A percentile compares a stretch with the other conserved stretches of the same genome.
Conservation (phyloP, 1,140 invertebrate genomes). For the Nephila pilipes region DNA sequence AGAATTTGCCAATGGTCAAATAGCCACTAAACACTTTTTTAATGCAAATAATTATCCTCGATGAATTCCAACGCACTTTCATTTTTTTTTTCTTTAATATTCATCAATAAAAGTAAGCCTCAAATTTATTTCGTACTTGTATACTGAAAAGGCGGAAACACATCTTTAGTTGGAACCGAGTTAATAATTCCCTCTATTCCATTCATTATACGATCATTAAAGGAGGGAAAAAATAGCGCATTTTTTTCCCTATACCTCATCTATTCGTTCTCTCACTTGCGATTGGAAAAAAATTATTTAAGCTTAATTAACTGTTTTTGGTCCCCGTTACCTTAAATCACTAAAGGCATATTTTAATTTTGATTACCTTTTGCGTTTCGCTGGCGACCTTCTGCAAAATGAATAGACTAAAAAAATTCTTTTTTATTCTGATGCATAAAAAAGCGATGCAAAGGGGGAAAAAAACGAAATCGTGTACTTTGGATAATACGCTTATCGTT, state of each 20-base stretch:
- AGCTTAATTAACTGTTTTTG: slow-evolving; percentile 76
- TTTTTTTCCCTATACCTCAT: slow-evolving; percentile 8
- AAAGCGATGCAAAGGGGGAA: neutral
- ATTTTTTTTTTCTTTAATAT: slow-evolving; percentile 31
- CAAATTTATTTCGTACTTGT: slow-evolving; percentile 70
- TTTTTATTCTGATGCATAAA: neutral
- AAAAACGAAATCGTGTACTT: slow-evolving; percentile 61
- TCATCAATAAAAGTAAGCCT: slow-evolving; percentile 65
- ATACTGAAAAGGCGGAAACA: slow-evolving; percentile 48
- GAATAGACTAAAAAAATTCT: neutral
- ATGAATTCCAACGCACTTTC: slow-evolving; percentile 30
- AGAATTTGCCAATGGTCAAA: neutral
- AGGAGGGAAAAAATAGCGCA: neutral
- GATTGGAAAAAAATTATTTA: slow-evolving; percentile 55
- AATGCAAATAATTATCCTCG: slow-evolving; percentile 60
- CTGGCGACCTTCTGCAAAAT: neutral
- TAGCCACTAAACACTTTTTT: slow-evolving; percentile 61
- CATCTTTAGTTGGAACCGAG: slow-evolving; percentile 57
- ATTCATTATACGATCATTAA: slow-evolving; percentile 74
- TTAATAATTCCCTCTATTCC: slow-evolving; percentile 68
- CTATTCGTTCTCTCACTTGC: slow-evolving; percentile 12
- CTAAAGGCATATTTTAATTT: slow-evolving; percentile 76
- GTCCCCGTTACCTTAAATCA: slow-evolving; percentile 73
- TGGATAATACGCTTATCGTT: slow-evolving; percentile 72
- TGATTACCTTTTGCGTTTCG: slow-evolving; percentile 68